Base-by-base conservation (phyloP, 2,797 vertebrate genomes). In the Spea hammondii region DNA sequence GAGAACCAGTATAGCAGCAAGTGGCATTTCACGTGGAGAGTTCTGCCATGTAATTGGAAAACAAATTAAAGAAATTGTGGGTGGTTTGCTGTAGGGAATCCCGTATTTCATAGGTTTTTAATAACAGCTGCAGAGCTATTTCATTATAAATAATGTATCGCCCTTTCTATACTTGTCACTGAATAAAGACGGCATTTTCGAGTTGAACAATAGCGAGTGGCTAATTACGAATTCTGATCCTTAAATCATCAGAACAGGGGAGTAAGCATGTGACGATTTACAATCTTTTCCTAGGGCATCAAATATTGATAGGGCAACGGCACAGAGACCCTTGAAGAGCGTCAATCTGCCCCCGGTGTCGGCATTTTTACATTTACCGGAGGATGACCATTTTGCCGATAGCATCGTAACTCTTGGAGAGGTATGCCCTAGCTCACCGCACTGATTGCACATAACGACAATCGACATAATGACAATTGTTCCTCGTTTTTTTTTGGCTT, bases 11-110 rank as follows among this genome's bases (percentile, higher is more conserved):
- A 32, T 3, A 80, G 74, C 76, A 74, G 57, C 54, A n/a, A 60
- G 66, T 79, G 70, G 47, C 48, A 71, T 64, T 70, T 83, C 78
- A 78, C 17, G 55, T 47, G 12, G 68, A 78, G 71, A 54, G 71
- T 78, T 80, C 49, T 74, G 74, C 66, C 71, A 78, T 77, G 77
- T 74, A 83, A 79, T 70, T 80, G 79, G 70, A 74, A 80, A 83
- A 80, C 75, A 74, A 83, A 83, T 74, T 71, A 74, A 75, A 80
- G 78, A 78, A 80, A 71, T 83, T 75, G 65, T 68, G 72, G 79
- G 82, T 74, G 75, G 78, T 77, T 74, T 53, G 59, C 74, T 71
- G 60, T 46, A 14, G 76, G 75, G 76, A 80, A 78, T 77, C 7
- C 8, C 32, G 64, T 74, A 77, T 83, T 79, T 74, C 78, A 77